Base-by-base conservation (phyloP, 1,140 invertebrate genomes). In the Carcinoscorpius rotundicauda region DNA sequence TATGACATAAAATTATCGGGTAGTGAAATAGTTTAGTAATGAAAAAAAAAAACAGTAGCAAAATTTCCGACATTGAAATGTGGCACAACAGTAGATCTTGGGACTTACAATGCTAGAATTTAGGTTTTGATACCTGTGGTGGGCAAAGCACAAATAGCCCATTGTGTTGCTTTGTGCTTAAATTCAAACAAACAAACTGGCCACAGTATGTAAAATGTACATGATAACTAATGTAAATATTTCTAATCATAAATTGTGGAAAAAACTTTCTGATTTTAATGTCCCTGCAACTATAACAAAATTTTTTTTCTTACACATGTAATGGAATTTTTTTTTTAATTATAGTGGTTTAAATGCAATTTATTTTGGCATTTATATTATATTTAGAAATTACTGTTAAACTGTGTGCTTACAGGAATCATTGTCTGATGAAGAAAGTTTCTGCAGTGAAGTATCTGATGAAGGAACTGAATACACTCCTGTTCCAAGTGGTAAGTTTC, bases 361-460 rank as follows among this genome's bases (percentile, higher is more conserved):
- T 60, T 51, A 49, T 50, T 49, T 52, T 9, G 6, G 53, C 49
- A 49, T 4, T 49, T 51, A 50, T 59, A 59, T 11, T 59, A 59
- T 29, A 29, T 59, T 59, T 59, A 59, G n/a, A 11, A 8, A 49
- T 63, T 56, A 11, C 52, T 50, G 49, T 29, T 29, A 29, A 29
- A 29, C 29, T 56, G 55, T 11, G 11, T 53, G 52, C 58, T 65
- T 58, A n/a, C 52, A 66, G 66, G 68, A 59, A 6, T 66, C 68
- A 11, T 58, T 69, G 56, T 66, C 66, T 8, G 71, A 83, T 69
- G 84, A 86, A 72, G 84, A 84, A n/a, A 85, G 75, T 59, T 73
- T 83, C 3, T 82, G 83, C 52, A 86, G 84, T 76, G 85, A 86
- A 60, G 84, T 85, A 70, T 85, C 84, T 51, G 82, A 84, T 72